Percentiles rank a stretch among this genome's conserved stretches.
phyloP scores from a whole-genome alignment of 2,113 vertebrate genomes.

The Philantomba maxwellii region DNA sequence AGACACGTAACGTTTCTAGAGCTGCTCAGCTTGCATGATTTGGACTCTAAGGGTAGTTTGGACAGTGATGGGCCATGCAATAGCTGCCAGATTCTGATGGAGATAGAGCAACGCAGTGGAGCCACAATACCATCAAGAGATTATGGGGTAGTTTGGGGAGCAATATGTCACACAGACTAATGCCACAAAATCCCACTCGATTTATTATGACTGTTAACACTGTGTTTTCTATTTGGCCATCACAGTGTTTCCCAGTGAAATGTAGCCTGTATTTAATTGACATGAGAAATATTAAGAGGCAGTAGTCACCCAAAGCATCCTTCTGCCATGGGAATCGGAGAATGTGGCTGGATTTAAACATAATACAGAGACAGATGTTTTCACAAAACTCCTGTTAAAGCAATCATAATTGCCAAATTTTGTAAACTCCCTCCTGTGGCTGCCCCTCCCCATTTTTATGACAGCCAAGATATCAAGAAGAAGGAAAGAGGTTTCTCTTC shows the following conservation, averaged over 20 bases:
- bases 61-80: neutral
- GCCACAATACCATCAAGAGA: neutral
- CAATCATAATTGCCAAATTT: neutral
- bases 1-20: neutral
- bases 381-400: neutral
- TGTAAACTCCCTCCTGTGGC: neutral
- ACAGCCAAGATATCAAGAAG: neutral
- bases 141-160: neutral
- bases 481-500: neutral
- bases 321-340: neutral
- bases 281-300: neutral
- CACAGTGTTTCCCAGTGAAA: neutral
- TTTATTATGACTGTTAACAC: neutral
- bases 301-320: neutral
- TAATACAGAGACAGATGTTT: neutral
- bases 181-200: neutral
- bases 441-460: neutral
- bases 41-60: neutral
- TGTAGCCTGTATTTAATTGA: neutral
- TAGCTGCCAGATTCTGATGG: neutral
- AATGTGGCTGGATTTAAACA: neutral
- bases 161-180: neutral
- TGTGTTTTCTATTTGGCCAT: neutral
- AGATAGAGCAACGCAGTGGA: neutral
- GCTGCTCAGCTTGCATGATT: neutral